Conservation (phyloP, 2,888 invertebrate genomes). For the Phymatocera aterrima region DNA sequence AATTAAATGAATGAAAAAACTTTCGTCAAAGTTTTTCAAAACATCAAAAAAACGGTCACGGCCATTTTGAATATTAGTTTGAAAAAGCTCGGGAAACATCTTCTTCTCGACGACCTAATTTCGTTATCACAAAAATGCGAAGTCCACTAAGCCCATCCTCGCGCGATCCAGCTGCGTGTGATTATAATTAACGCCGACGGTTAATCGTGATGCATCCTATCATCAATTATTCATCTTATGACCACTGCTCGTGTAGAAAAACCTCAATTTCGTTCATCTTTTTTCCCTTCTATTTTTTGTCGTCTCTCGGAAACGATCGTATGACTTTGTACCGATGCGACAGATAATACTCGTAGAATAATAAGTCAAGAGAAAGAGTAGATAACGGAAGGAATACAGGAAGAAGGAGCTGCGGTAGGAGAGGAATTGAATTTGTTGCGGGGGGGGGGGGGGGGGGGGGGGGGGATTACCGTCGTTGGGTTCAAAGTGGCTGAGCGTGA, state of each 20-base stretch:
- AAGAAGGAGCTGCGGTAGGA: background rate
- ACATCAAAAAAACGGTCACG: background rate
- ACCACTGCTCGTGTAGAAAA: background rate
- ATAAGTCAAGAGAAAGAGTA: background rate
- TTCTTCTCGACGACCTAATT: conserved; percentile 11
- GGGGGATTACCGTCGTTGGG: conserved; percentile 7
- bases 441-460: too few relatives aligned
- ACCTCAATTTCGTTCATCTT: background rate
- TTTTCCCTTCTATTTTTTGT: background rate
- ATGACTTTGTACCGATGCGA: too few relatives aligned
- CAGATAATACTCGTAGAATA: too few relatives aligned
- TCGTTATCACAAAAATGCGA: conserved; percentile 1
- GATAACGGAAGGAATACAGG: background rate
- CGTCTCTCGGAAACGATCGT: too few relatives aligned
- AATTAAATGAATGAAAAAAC: too few relatives aligned
- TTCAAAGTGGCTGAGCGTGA: conserved; percentile 21
- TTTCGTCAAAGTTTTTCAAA: background rate
- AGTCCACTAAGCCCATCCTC: background rate
- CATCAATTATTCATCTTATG: background rate
- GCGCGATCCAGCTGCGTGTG: conserved; percentile 2
- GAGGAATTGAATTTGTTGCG: background rate
- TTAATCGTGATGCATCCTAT: conserved; percentile 25
- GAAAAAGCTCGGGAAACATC: background rate
- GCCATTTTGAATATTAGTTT: conserved; percentile 21
- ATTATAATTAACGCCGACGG: conserved; percentile 25